Conservation (phyloP, 2,888 invertebrate species). For the Trisateles emortualis region DNA sequence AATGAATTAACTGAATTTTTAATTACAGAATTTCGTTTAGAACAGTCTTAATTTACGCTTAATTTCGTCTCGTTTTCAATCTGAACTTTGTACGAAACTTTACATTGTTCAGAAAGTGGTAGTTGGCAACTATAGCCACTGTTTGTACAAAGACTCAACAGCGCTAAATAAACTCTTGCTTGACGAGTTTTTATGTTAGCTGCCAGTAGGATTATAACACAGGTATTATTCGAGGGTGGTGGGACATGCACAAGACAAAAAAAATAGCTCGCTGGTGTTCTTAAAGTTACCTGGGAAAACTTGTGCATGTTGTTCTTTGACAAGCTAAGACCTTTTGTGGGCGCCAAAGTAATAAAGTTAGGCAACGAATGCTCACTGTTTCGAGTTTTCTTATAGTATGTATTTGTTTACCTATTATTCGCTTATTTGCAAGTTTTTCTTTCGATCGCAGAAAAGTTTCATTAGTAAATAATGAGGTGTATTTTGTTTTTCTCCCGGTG, state of each 20-base stretch:
- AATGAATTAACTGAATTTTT: conserved; percentile 54
- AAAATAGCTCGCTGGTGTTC: conserved; percentile 45
- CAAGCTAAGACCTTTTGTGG: conserved; percentile 68
- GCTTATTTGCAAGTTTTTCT: conserved; percentile 57
- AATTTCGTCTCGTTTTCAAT: conserved; percentile 73
- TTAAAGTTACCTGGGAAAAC: conserved; percentile 44
- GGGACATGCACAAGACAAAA: conserved; percentile 49
- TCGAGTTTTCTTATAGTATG: conserved; percentile 67
- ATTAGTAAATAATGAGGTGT: conserved; percentile 56
- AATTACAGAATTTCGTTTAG: conserved; percentile 57
- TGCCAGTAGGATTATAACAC: conserved; percentile 61
- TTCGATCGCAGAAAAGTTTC: conserved; percentile 49
- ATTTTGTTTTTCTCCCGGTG: conserved; percentile 46
- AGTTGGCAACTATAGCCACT: conserved; percentile 58
- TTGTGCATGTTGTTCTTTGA: conserved; percentile 68
- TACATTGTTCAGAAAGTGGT: conserved; percentile 59
- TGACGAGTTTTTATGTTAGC: conserved; percentile 60
- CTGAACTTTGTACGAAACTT: conserved; percentile 65
- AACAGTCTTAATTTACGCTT: conserved; percentile 67
- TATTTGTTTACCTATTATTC: conserved; percentile 58
- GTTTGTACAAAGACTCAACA: conserved; percentile 61
- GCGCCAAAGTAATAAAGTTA: conserved; percentile 72
- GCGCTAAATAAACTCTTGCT: conserved; percentile 63
- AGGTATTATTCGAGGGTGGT: conserved; percentile 57
- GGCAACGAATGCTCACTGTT: conserved; percentile 58